Evolutionary conservation across 2,888 invertebrate genomes (phyloP), one percentile per base, ranked within the genome.

Genomic region (Drosophila mimetica): DNA sequence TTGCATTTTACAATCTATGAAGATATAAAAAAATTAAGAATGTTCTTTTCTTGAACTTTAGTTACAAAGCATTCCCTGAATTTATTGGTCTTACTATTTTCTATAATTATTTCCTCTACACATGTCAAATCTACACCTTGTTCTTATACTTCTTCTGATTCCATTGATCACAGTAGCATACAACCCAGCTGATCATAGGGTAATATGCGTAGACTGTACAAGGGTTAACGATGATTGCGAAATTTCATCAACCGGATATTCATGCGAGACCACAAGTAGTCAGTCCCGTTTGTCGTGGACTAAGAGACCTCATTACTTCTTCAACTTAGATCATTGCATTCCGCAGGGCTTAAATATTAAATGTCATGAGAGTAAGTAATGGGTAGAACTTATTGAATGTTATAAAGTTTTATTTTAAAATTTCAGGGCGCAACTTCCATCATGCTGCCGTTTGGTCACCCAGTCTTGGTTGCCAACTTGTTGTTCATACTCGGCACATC

Each of bases 401-500:
- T 34, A 30, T 3, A n/a, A 6, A n/a, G 13, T 7, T 34, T n/a
- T 7, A 2, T n/a, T n/a, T 34, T 34, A 0, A n/a, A 34, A n/a
- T 34, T 34, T 1, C 6, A 34, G 34, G n/a, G 6, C 6, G 3
- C 3, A 1, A 34, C 5, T 34, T 34, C 2, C 13, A n/a, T n/a
- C n/a, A 34, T 34, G 34, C 34, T n/a, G n/a, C 5, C 34, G 34
- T 34, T n/a, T 34, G 34, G 34, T 34, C 34, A n/a, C 34, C 34
- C n/a, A 0, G 2, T 13, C 2, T 34, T 34, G 34, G 34, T 2
- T 34, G 34, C 34, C 34, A 34, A 34, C n/a, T 34, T 5, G n/a
- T 34, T 13, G n/a, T 34, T n/a, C n/a, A 34, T 5, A 6, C 4
- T n/a, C 0, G 2, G 5, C 6, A 13, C n/a, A n/a, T 34, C 34